Evolutionary conservation across 2,113 vertebrate species (phyloP).

Genomic region (Egretta garzetta): DNA sequence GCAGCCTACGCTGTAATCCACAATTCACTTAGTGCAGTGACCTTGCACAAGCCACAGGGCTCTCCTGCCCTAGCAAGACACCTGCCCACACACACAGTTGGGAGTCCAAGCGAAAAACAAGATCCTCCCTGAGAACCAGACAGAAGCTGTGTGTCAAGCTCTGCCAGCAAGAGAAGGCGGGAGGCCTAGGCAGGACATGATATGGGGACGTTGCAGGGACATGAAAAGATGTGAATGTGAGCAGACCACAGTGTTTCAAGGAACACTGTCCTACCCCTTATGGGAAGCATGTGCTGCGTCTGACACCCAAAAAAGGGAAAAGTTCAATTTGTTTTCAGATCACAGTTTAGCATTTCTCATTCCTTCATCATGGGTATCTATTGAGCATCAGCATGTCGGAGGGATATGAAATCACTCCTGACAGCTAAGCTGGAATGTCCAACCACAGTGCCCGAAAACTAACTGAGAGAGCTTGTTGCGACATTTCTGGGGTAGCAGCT

Average conservation of each 20-base stretch:
- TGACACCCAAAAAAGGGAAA: background rate
- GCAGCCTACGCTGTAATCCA: constrained; percentile 12
- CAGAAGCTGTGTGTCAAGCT: constrained; percentile 1
- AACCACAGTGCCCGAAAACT: background rate
- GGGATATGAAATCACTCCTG: constrained; percentile 42
- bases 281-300: background rate
- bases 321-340: background rate
- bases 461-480: constrained; percentile 26
- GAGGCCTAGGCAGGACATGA: background rate
- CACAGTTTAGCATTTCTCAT: background rate
- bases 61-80: constrained; percentile 4
- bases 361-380: background rate
- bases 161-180: background rate
- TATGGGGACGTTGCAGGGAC: background rate
- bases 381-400: background rate
- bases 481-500: constrained; percentile 70
- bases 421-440: constrained; percentile 59
- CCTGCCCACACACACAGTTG: constrained; percentile 10
- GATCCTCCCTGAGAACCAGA: background rate
- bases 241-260: background rate
- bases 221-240: background rate
- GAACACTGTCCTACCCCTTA: background rate
- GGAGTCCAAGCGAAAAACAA: background rate
- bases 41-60: constrained; percentile 16
- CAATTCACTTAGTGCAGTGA: constrained; percentile 45